Conservation (phyloP, 2,888 invertebrate species). For the Baccha elongata region DNA sequence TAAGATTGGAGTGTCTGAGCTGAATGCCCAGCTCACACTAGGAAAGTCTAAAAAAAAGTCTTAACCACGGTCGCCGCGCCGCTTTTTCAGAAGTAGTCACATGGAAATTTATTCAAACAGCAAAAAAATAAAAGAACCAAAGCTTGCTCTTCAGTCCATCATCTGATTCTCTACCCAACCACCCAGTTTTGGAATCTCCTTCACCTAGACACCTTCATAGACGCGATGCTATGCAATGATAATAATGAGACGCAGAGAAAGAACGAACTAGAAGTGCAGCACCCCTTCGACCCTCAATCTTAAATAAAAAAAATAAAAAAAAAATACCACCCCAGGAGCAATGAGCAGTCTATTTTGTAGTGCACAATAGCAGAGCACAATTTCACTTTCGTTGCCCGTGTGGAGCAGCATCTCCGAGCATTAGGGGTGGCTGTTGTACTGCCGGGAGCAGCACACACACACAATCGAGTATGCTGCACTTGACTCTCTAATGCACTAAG, state of each 20-base stretch:
- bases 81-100: constrained; percentile 60
- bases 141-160: constrained; percentile 46
- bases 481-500: constrained; percentile 73
- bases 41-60: constrained; percentile 47
- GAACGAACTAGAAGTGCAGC: constrained; percentile 36
- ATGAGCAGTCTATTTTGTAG: constrained; percentile 62
- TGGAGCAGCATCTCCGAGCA: constrained; percentile 37
- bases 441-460: constrained; percentile 20
- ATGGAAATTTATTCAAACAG: constrained; percentile 61
- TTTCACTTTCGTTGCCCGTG: constrained; percentile 70
- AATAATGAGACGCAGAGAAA: constrained; percentile 42
- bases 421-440: constrained; percentile 47
- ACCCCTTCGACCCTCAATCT: constrained; percentile 8
- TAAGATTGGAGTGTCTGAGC: constrained; percentile 59
- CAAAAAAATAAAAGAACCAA: constrained; percentile 24
- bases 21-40: constrained; percentile 72
- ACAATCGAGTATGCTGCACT: constrained; percentile 54
- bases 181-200: constrained; percentile 43
- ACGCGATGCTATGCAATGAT: constrained; percentile 34
- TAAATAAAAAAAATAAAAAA: neutral
- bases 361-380: constrained; percentile 71
- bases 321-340: neutral
- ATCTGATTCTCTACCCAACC: constrained; percentile 25
- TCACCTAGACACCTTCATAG: constrained; percentile 66
- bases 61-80: constrained; percentile 65